Percentiles rank a stretch among this genome's conserved stretches.
phyloP scores from a whole-genome alignment of 1,140 invertebrate species.

The Psix sp. region DNA sequence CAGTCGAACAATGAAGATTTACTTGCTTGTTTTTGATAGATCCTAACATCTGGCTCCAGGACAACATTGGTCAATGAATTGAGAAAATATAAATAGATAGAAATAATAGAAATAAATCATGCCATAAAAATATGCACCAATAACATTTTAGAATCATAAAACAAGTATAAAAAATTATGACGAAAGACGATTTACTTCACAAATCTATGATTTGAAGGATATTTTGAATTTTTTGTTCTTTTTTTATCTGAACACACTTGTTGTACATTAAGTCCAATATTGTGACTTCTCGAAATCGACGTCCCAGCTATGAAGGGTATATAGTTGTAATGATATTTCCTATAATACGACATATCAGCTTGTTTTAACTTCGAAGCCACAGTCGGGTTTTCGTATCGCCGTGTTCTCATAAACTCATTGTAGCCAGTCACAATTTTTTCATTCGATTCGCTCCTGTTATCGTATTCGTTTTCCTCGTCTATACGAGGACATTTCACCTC shows the following conservation, averaged over 20 bases:
- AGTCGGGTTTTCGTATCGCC: constrained; percentile 77
- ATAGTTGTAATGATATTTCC: constrained; percentile 73
- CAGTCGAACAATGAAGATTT: constrained; percentile 53
- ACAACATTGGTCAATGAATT: too few relatives aligned
- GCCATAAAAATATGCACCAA: too few relatives aligned
- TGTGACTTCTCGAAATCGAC: constrained; percentile 77
- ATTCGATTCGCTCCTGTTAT: constrained; percentile 4
- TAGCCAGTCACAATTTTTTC: constrained; percentile 4
- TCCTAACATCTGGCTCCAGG: constrained; percentile 76
- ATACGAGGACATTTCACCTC: constrained; percentile 26
- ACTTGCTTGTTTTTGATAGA: constrained; percentile 76
- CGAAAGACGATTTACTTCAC: not conserved
- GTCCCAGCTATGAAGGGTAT: constrained; percentile 79
- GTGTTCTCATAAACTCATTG: constrained; percentile 52
- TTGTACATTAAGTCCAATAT: constrained; percentile 79
- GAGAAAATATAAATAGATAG: too few relatives aligned
- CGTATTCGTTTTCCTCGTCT: constrained; percentile 18
- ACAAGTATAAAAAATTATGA: not conserved
- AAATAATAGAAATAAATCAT: too few relatives aligned
- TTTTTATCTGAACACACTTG: constrained; percentile 68
- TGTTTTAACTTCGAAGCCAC: constrained; percentile 77
- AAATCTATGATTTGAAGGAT: too few relatives aligned
- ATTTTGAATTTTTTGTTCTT: too few relatives aligned
- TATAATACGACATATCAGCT: constrained; percentile 73
- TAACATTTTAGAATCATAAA: not conserved